Conservation (phyloP, 1,140 invertebrate species). For the Coboldia fuscipes region DNA sequence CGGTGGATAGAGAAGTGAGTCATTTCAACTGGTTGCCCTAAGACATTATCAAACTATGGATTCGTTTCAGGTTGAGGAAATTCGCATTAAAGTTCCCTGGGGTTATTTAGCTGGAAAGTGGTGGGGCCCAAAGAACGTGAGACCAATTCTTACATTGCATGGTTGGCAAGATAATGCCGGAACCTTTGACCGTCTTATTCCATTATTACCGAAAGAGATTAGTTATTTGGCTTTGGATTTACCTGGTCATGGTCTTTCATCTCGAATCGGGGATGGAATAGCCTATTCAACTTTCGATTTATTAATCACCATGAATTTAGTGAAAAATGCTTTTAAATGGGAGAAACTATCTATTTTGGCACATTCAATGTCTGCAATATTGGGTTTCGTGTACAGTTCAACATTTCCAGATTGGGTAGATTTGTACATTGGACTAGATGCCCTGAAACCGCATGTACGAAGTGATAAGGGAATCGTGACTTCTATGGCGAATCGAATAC, state of each 20-base stretch:
- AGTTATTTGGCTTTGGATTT: conserved; percentile 43
- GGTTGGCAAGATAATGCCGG: conserved; percentile 59
- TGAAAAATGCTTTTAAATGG: conserved; percentile 44
- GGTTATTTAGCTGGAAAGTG: conserved; percentile 44
- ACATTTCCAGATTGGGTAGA: conserved; percentile 34
- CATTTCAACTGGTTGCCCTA: not conserved
- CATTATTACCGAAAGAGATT: conserved; percentile 30
- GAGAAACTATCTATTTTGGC: conserved; percentile 39
- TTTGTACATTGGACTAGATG: conserved; percentile 36
- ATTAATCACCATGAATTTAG: conserved; percentile 26
- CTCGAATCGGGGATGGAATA: conserved; percentile 34
- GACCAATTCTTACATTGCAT: conserved; percentile 46
- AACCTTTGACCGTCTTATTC: conserved; percentile 43
- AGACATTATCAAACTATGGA: no score
- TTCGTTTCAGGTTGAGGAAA: conserved; percentile 32
- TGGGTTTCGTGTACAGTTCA: conserved; percentile 29
- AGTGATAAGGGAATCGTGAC: conserved; percentile 9
- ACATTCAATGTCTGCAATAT: conserved; percentile 42
- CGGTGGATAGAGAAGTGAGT: not conserved
- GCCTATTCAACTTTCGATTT: conserved; percentile 34
- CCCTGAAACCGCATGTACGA: conserved; percentile 27
- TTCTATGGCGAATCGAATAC: conserved; percentile 17
- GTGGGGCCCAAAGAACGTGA: conserved; percentile 36
- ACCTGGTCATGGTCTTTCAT: conserved; percentile 46
- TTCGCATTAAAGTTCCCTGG: conserved; percentile 37